phyloP scores from a whole-genome alignment of 2,797 vertebrate genomes.

The Cryptoprocta ferox region DNA sequence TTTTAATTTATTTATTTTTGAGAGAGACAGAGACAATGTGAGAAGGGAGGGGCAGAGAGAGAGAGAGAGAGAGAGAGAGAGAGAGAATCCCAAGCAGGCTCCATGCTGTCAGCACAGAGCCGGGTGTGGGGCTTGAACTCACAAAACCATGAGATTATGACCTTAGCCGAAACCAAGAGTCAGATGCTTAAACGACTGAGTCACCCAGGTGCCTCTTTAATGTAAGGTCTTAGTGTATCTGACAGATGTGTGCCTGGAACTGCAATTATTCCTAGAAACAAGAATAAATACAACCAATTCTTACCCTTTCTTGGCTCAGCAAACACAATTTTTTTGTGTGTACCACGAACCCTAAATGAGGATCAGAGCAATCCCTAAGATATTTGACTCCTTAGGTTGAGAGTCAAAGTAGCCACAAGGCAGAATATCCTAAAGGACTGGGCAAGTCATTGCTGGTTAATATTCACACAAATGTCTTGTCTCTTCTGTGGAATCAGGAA shows the following conservation, averaged over 20 bases:
- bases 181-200: no score
- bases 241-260: background rate
- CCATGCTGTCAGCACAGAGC: no score
- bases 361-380: background rate
- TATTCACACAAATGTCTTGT: background rate
- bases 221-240: constrained; percentile 20
- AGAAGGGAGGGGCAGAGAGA: no score
- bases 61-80: no score
- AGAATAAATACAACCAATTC: constrained; percentile 15
- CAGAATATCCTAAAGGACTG: background rate
- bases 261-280: constrained; percentile 39
- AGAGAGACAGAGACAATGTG: no score
- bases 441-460: background rate
- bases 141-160: no score
- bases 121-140: no score
- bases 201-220: background rate
- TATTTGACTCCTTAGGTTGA: constrained; percentile 40
- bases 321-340: background rate
- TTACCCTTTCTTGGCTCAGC: constrained; percentile 30
- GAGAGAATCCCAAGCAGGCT: no score
- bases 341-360: background rate
- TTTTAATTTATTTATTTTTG: no score
- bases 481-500: constrained; percentile 46
- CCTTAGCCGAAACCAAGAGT: no score
- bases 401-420: background rate